A percentile compares a stretch with the other conserved stretches of the same genome.
These are phyloP conservation scores for Myotis vivesi DNA, from an alignment of 2,797 vertebrate genomes.

Conservation along the genomic window DNA sequence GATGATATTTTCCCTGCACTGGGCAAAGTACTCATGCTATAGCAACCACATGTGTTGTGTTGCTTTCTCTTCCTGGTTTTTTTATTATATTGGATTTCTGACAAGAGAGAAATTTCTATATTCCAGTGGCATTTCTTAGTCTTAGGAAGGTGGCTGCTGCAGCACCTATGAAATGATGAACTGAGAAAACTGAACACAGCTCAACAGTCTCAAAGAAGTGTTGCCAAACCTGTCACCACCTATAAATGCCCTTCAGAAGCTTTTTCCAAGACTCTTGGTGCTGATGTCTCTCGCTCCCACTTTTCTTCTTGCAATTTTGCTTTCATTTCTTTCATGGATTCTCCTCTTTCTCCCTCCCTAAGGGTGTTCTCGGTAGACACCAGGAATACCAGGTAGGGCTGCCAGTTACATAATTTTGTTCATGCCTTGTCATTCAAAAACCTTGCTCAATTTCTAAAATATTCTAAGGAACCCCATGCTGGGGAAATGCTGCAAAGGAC, in stretches of 20 bases:
- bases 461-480: not conserved
- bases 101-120: not conserved
- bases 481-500: not conserved
- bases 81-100: constrained; percentile 40
- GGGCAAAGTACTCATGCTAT: not conserved
- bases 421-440: not conserved
- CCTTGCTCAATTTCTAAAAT: not conserved
- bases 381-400: not conserved
- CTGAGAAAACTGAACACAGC: constrained; percentile 49
- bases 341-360: not conserved
- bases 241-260: not conserved
- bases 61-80: constrained; percentile 1
- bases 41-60: not conserved
- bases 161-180: constrained; percentile 30
- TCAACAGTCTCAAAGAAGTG: not conserved
- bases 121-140: constrained; percentile 14
- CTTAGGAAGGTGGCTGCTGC: not conserved
- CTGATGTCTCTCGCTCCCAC: not conserved
- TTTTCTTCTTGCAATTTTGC: constrained; percentile 1
- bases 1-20: not conserved
- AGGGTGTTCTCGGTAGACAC: not conserved
- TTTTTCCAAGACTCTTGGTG: not conserved
- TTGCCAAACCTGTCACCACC: constrained; percentile 18
- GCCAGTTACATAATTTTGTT: not conserved
- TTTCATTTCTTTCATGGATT: not conserved